Evolutionary conservation across 1,140 invertebrate genomes (phyloP).

Genomic region (Dreissena polymorpha): DNA sequence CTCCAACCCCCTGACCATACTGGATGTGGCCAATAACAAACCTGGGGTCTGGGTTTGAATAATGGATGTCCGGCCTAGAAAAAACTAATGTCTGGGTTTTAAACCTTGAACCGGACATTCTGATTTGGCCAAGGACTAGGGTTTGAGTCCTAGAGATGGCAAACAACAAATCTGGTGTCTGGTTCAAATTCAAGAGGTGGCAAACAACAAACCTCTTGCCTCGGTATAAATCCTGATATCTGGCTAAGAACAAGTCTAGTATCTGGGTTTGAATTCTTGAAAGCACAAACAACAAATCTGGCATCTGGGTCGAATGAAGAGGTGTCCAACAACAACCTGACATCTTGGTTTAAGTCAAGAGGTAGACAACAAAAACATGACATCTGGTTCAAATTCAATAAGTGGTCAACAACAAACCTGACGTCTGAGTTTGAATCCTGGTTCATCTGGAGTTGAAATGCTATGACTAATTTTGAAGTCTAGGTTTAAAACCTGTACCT

Average conservation of each 20-base stretch:
- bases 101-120: neutral
- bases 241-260: neutral
- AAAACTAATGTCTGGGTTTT: neutral
- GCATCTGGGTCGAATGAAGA: neutral
- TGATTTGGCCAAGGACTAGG: neutral
- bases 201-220: neutral
- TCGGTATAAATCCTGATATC: neutral
- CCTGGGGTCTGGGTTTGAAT: slow-evolving; percentile 44
- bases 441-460: too few relatives aligned
- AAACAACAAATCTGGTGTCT: neutral
- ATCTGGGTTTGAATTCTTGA: neutral
- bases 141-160: neutral
- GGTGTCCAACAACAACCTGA: too few relatives aligned
- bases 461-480: neutral
- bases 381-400: neutral
- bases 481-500: neutral
- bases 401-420: slow-evolving; percentile 33
- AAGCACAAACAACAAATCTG: neutral
- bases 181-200: neutral
- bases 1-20: slow-evolving; percentile 16
- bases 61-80: neutral
- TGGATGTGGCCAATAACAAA: slow-evolving; percentile 37
- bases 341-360: too few relatives aligned
- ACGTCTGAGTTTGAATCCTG: slow-evolving; percentile 31
- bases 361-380: neutral